Evolutionary conservation across 2,888 invertebrate genomes (phyloP).

Genomic region (Ectemnius continuus): DNA sequence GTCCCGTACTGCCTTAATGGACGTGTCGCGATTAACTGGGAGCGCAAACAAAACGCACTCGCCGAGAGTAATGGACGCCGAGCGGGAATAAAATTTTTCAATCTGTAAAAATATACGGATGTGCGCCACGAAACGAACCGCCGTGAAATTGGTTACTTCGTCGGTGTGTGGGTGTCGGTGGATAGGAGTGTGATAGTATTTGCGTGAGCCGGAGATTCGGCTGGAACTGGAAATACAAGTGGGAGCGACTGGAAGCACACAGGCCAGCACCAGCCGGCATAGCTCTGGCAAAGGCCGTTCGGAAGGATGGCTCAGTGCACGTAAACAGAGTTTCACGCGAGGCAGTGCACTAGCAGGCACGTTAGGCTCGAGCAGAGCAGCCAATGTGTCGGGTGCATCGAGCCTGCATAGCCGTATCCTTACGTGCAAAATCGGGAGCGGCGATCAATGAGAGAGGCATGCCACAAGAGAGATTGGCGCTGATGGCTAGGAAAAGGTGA

Average conservation of each 20-base stretch:
- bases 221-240: too few species aligned
- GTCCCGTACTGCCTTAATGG: background rate
- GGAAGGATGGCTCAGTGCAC: too few species aligned
- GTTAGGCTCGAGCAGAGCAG: too few species aligned
- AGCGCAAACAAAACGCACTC: constrained; percentile 7
- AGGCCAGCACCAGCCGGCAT: too few species aligned
- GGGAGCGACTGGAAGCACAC: too few species aligned
- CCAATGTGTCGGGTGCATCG: too few species aligned
- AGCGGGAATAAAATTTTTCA: constrained; percentile 8
- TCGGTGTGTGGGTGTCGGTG: background rate
- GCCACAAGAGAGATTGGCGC: constrained; percentile 41
- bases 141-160: background rate
- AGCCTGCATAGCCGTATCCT: constrained; percentile 31
- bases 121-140: background rate
- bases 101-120: background rate
- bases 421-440: constrained; percentile 56
- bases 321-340: too few species aligned
- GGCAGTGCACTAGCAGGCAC: too few species aligned
- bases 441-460: constrained; percentile 58
- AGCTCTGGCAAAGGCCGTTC: too few species aligned
- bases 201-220: too few species aligned
- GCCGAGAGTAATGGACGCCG: constrained; percentile 3
- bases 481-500: constrained; percentile 34
- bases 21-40: constrained; percentile 5
- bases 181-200: too few species aligned